These are phyloP conservation scores for Eretmochelys imbricata DNA, from an alignment of 2,113 vertebrate species.

Conservation along the genomic window DNA sequence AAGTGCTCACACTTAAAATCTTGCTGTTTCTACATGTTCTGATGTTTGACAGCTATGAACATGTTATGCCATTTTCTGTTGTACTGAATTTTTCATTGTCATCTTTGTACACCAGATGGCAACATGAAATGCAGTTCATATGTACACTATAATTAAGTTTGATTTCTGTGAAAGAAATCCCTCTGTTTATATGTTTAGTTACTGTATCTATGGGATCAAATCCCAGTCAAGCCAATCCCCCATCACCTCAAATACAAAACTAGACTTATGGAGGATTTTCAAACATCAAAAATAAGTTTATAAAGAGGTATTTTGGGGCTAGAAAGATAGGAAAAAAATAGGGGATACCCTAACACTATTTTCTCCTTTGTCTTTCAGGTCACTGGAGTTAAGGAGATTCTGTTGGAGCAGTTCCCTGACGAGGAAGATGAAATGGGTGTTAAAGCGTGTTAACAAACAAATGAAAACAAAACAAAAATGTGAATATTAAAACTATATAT, in stretches of 20 bases:
- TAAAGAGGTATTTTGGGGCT: neutral
- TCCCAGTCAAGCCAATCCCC: neutral
- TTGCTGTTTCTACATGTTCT: neutral
- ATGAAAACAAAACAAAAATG: no score
- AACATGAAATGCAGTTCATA: neutral
- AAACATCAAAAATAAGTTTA: neutral
- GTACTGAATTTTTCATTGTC: neutral
- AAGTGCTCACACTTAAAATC: neutral
- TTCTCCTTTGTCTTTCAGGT: neutral
- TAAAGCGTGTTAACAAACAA: neutral
- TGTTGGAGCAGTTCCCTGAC: neutral
- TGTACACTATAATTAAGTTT: neutral
- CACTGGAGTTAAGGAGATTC: neutral
- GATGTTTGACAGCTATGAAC: neutral
- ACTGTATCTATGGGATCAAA: neutral
- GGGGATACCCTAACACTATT: neutral
- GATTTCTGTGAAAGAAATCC: neutral
- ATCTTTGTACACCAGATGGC: neutral
- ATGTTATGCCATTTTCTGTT: neutral
- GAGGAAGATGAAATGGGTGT: neutral
- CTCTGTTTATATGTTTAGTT: neutral
- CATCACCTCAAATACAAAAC: neutral
- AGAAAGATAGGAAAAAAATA: neutral
- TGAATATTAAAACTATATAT: neutral
- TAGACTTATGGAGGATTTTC: neutral